Evolutionary conservation across 2,113 vertebrate species (phyloP), one percentile per base, ranked within the genome.

Genomic region (Ibidorhyncha struthersii): DNA sequence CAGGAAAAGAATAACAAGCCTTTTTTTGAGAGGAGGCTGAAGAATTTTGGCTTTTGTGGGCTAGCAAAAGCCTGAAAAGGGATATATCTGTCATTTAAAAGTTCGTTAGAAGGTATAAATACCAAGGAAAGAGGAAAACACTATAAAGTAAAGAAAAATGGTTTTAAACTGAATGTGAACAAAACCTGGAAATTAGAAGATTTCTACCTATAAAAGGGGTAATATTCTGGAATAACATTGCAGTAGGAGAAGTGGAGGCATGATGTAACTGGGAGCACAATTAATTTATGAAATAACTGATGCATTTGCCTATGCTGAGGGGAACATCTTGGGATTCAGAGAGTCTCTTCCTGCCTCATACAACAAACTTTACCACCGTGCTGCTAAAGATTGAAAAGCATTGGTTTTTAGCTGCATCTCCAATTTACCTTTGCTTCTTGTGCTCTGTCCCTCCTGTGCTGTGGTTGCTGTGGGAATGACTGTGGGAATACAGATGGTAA

Each of bases 181-280:
- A 32, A 43, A 66, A 36, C 3, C 13, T 36, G 30, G 34, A n/a
- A 67, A 81, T 74, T 23, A 20, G 36, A 45, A 61, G n/a, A 22
- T 23, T 55, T 65, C 50, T 72, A 41, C 14, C 26, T 81, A 6
- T 58, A 25, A 29, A 36, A 58, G 43, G 41, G 43, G 5, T 43
- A 45, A 23, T 52, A 78, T 26, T 79, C 41, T 65, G 50, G 36
- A 65, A 32, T 15, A 72, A 47, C 11, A 7, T 41, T 84, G 56
- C n/a, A 15, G 30, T 14, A 47, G 71, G 38, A 55, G 56, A 49
- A 55, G 7, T 14, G 25, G n/a, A 55, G 20, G 30, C 55, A 61
- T n/a, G 36, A 4, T 1, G 5, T 72, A n/a, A 40, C 29, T 55
- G 18, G 1, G 36, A 69, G 62, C n/a, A 22, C 2, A 0, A 21